Evolutionary conservation across 1,140 invertebrate species (phyloP).

Genomic region (Zaprionus africanus): DNA sequence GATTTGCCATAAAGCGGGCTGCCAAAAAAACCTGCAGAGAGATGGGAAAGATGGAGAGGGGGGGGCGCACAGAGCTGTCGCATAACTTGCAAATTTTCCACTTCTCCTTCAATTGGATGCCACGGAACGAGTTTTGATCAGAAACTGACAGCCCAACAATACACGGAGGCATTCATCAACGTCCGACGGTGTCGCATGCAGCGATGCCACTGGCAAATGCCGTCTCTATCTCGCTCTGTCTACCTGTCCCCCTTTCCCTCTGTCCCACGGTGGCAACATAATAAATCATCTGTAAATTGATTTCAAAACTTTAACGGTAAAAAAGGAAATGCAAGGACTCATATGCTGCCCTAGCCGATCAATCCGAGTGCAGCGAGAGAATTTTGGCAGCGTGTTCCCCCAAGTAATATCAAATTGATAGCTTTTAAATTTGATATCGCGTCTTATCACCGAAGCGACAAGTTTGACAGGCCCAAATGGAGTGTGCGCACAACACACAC

Average conservation of each 20-base stretch:
- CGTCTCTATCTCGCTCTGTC: constrained; percentile 12
- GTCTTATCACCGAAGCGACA: constrained; percentile 78
- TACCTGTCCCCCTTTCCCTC: background rate
- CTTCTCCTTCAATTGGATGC: constrained; percentile 70
- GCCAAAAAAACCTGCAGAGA: constrained; percentile 4
- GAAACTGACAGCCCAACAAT: constrained; percentile 77
- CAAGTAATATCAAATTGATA: constrained; percentile 82
- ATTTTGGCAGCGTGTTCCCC: constrained; percentile 53
- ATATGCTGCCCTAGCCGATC: constrained; percentile 50
- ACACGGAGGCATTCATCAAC: constrained; percentile 80
- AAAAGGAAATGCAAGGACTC: constrained; percentile 39
- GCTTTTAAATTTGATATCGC: constrained; percentile 83
- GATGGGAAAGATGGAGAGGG: background rate
- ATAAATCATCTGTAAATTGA: constrained; percentile 83
- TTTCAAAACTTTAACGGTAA: constrained; percentile 75
- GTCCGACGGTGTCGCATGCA: constrained; percentile 74
- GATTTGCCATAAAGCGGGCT: background rate
- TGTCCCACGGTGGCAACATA: constrained; percentile 50
- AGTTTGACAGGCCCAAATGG: constrained; percentile 65
- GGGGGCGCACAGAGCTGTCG: constrained; percentile 57
- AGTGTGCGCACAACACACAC: constrained; percentile 36
- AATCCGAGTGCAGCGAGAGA: constrained; percentile 26
- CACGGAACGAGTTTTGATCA: constrained; percentile 64
- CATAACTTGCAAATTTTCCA: constrained; percentile 80
- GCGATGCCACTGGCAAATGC: constrained; percentile 1